Conservation (phyloP, 2,888 invertebrate genomes). For the Drosophila mercatorum region DNA sequence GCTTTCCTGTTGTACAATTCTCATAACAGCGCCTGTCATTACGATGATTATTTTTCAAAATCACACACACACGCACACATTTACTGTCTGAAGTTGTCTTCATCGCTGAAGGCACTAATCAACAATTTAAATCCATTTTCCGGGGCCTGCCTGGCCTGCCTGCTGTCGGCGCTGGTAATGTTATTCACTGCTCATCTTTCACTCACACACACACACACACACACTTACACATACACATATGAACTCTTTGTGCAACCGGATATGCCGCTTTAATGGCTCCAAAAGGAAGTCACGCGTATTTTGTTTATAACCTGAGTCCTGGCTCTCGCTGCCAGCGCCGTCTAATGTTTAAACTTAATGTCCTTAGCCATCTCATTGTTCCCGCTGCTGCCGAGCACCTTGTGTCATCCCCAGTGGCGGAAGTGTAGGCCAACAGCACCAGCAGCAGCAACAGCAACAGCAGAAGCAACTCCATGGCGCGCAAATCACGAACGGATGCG, state of each 20-base stretch:
- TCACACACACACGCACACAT: constrained; percentile 25
- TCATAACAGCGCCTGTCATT: constrained; percentile 75
- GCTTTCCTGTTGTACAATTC: constrained; percentile 44
- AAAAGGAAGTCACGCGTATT: constrained; percentile 81
- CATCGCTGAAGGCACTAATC: constrained; percentile 68
- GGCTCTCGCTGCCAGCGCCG: constrained; percentile 25
- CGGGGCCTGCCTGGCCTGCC: constrained; percentile 28
- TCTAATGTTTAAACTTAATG: constrained; percentile 71
- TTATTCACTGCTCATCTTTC: constrained; percentile 45
- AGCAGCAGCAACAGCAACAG: constrained; percentile 11
- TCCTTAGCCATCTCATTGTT: constrained; percentile 28
- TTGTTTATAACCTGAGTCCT: constrained; percentile 72
- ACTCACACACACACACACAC: constrained; percentile 13
- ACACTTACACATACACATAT: constrained; percentile 18
- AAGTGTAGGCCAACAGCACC: constrained; percentile 24
- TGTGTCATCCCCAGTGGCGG: constrained; percentile 29
- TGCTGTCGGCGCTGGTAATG: constrained; percentile 49
- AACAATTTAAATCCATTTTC: constrained; percentile 81
- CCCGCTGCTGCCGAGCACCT: constrained; percentile 5
- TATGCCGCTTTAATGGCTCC: constrained; percentile 78
- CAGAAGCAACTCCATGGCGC: constrained; percentile 26
- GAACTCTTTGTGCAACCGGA: constrained; percentile 66
- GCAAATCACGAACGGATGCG: constrained; percentile 72
- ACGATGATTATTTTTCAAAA: constrained; percentile 80
- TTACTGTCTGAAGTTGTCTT: constrained; percentile 40